Evolutionary conservation across 2,888 invertebrate species (phyloP).

Genomic region (Megastigmus dorsalis): DNA sequence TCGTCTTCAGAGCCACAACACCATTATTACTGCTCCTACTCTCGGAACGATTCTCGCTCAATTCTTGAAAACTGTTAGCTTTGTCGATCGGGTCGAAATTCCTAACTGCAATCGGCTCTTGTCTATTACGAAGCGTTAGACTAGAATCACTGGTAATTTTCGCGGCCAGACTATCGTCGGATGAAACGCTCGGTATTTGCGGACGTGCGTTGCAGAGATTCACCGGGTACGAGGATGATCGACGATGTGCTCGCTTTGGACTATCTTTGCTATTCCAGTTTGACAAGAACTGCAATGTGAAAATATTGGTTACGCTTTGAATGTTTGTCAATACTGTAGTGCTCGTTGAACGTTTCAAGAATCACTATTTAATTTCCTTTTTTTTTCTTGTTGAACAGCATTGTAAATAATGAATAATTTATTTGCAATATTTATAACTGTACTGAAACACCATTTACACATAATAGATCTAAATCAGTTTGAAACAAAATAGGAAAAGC

Average conservation of each 20-base stretch:
- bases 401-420: too few relatives aligned
- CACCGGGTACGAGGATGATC: slow-evolving; percentile 72
- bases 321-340: too few relatives aligned
- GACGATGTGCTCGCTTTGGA: slow-evolving; percentile 67
- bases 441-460: too few relatives aligned
- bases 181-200: not conserved
- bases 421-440: too few relatives aligned
- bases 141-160: not conserved
- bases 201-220: slow-evolving; percentile 58
- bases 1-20: slow-evolving; percentile 19
- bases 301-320: too few relatives aligned
- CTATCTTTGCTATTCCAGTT: slow-evolving; percentile 67
- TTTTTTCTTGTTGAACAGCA: too few relatives aligned
- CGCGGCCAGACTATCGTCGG: not conserved
- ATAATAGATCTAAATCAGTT: too few relatives aligned
- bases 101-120: not conserved
- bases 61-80: slow-evolving; percentile 61
- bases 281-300: slow-evolving; percentile 67
- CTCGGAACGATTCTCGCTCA: slow-evolving; percentile 59
- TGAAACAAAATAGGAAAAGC: too few relatives aligned
- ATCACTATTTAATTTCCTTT: too few relatives aligned
- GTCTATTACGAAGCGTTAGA: not conserved
- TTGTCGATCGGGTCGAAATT: not conserved
- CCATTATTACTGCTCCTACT: slow-evolving; percentile 14
- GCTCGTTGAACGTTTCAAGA: too few relatives aligned